Evolutionary conservation across 2,113 vertebrate genomes (phyloP).

Genomic region (Mastomys natalensis): DNA sequence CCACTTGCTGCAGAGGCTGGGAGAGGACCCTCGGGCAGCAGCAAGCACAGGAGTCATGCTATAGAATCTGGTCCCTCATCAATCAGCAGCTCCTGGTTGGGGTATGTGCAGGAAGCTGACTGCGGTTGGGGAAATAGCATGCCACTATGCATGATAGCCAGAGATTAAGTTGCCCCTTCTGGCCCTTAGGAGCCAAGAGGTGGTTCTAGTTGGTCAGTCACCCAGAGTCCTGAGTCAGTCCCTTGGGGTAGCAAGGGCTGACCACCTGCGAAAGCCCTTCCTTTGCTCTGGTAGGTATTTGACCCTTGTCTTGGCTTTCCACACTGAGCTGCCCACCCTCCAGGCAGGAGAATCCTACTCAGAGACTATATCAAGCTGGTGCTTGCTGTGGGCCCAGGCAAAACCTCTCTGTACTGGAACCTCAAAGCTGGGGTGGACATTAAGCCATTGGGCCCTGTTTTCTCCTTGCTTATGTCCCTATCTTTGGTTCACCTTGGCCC

Average conservation of each 20-base stretch:
- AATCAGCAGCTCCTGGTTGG: neutral
- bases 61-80: neutral
- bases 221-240: neutral
- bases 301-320: neutral
- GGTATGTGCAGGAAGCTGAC: neutral
- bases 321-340: rapidly evolving
- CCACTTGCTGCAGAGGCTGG: too few relatives aligned
- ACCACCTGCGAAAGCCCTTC: neutral
- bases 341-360: neutral
- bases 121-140: too few relatives aligned
- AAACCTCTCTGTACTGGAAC: neutral
- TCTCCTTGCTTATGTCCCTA: too few relatives aligned
- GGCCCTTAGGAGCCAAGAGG: neutral
- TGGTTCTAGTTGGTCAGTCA: neutral
- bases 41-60: neutral
- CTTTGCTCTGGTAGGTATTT: neutral
- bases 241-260: neutral
- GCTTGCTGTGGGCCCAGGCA: neutral
- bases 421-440: neutral
- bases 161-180: neutral
- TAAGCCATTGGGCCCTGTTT: neutral
- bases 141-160: neutral
- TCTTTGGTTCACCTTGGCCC: too few relatives aligned
- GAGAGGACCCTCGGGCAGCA: rapidly evolving
- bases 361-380: neutral